These are phyloP conservation scores for Ectobius pallidus DNA, from an alignment of 2,888 invertebrate genomes.

Conservation along the genomic window DNA sequence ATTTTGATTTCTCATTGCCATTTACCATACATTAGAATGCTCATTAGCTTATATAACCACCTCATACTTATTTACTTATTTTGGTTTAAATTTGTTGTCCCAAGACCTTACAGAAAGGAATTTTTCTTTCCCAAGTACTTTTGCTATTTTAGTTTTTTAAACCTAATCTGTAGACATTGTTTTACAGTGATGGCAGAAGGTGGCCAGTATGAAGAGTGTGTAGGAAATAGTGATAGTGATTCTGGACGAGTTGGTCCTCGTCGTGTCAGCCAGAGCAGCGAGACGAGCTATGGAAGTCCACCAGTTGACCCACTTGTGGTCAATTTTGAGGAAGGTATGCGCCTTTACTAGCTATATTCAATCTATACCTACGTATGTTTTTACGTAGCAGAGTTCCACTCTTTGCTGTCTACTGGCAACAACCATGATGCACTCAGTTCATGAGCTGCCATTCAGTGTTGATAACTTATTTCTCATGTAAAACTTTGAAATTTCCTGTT, in stretches of 20 bases:
- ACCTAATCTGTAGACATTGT: too few species aligned
- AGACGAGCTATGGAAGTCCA: constrained; percentile 48
- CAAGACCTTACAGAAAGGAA: too few species aligned
- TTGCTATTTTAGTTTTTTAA: too few species aligned
- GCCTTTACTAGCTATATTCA: constrained; percentile 64
- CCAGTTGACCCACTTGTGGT: constrained; percentile 76
- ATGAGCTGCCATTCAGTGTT: constrained; percentile 34
- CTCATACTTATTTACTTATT: too few species aligned
- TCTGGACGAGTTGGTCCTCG: constrained; percentile 38
- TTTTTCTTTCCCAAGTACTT: too few species aligned
- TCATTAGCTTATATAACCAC: too few species aligned
- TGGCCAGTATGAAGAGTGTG: constrained; percentile 53
- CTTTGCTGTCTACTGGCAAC: constrained; percentile 19
- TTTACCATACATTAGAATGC: too few species aligned
- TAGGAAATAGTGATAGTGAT: constrained; percentile 52
- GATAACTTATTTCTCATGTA: constrained; percentile 20
- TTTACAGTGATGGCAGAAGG: constrained; percentile 44
- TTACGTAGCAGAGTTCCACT: constrained; percentile 24
- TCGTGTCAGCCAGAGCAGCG: constrained; percentile 42
- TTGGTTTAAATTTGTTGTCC: too few species aligned
- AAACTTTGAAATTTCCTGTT: constrained; percentile 19
- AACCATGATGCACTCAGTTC: constrained; percentile 7
- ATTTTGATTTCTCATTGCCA: too few species aligned
- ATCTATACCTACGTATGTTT: constrained; percentile 17
- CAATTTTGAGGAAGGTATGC: constrained; percentile 84